Conservation (phyloP, 2,888 invertebrate genomes). For the Drosophila differens region DNA sequence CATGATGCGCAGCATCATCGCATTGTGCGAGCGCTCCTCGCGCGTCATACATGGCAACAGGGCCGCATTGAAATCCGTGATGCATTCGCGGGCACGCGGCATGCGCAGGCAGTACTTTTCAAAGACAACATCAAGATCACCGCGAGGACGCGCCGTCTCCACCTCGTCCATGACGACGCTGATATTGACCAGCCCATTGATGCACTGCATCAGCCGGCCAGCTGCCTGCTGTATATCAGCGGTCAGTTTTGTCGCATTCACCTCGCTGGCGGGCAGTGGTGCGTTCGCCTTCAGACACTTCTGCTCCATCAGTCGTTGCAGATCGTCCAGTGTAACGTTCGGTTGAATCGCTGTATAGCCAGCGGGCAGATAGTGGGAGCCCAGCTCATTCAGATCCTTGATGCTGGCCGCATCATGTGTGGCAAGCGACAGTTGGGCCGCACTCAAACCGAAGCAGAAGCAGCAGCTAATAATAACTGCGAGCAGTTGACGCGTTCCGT, state of each 20-base stretch:
- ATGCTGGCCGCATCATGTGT: conserved; percentile 27
- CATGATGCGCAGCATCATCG: conserved; percentile 88
- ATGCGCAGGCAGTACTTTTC: conserved; percentile 89
- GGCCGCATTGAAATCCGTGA: conserved; percentile 87
- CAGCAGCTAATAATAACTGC: conserved; percentile 13
- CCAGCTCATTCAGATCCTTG: conserved; percentile 56
- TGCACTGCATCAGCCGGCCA: conserved; percentile 47
- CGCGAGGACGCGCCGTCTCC: conserved; percentile 88
- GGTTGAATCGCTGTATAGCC: conserved; percentile 35
- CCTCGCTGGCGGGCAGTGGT: conserved; percentile 64
- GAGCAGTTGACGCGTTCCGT: conserved; percentile 31
- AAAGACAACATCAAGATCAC: conserved; percentile 89
- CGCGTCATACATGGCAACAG: conserved; percentile 88
- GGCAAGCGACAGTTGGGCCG: conserved; percentile 26
- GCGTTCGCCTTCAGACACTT: conserved; percentile 89
- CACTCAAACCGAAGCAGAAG: conserved; percentile 20
- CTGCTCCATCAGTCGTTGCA: conserved; percentile 86
- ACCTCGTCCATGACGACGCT: conserved; percentile 88
- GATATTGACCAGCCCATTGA: conserved; percentile 86
- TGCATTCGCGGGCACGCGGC: conserved; percentile 85
- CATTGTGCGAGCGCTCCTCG: conserved; percentile 88
- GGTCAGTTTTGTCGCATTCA: conserved; percentile 43
- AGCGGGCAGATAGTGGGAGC: conserved; percentile 65
- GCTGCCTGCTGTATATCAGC: conserved; percentile 57
- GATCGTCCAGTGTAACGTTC: conserved; percentile 84